These are phyloP conservation scores for Erebia ligea DNA, from an alignment of 2,888 invertebrate species.

Conservation along the genomic window DNA sequence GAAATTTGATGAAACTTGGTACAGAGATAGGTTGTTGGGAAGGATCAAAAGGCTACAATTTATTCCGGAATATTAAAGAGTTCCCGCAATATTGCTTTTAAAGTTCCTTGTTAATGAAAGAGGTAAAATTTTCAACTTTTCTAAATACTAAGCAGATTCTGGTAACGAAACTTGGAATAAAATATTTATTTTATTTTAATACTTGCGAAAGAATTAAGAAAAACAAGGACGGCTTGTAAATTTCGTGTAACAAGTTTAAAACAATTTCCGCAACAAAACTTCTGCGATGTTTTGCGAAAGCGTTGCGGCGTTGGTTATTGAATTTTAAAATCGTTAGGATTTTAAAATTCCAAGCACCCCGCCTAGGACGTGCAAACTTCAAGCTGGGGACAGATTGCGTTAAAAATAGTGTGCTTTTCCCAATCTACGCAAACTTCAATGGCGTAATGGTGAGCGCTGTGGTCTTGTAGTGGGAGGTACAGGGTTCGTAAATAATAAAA, in stretches of 20 bases:
- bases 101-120: too few relatives aligned
- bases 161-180: background rate
- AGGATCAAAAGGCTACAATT: too few relatives aligned
- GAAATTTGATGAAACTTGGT: too few relatives aligned
- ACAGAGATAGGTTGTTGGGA: too few relatives aligned
- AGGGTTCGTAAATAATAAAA: background rate
- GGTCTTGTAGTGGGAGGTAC: background rate
- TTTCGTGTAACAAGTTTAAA: constrained; percentile 18
- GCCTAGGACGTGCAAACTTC: constrained; percentile 18
- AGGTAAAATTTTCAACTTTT: background rate
- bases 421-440: background rate
- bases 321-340: constrained; percentile 36
- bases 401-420: constrained; percentile 16
- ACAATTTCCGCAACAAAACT: constrained; percentile 25
- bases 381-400: constrained; percentile 20
- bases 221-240: background rate
- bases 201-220: background rate
- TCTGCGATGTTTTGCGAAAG: constrained; percentile 24
- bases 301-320: constrained; percentile 33
- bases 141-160: background rate
- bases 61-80: too few relatives aligned
- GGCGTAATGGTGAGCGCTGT: background rate
- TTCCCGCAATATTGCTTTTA: too few relatives aligned
- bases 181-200: background rate
- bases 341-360: constrained; percentile 27